A percentile compares a stretch with the other conserved stretches of the same genome.
These are phyloP conservation scores for Saguinus imperator DNA, from an alignment of 2,113 vertebrate genomes.

Conservation along the genomic window DNA sequence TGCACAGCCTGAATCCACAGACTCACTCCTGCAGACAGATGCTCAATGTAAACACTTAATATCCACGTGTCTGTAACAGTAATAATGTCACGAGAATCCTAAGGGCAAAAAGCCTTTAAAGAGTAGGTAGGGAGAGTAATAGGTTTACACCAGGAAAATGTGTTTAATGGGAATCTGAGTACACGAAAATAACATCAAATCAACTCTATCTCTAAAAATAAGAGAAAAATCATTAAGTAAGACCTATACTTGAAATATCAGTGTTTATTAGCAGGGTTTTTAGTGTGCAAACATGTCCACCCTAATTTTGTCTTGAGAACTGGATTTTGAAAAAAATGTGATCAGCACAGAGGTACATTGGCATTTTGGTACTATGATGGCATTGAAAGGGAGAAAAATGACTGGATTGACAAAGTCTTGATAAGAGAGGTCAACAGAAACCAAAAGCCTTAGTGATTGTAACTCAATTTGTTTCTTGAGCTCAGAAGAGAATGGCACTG, in stretches of 20 bases:
- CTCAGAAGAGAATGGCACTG: background rate
- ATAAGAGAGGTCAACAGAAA: background rate
- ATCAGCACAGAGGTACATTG: background rate
- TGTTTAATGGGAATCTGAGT: background rate
- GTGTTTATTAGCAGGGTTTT: background rate
- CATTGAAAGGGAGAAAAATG: background rate
- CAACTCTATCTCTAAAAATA: background rate
- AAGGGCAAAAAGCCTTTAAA: background rate
- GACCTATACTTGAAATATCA: background rate
- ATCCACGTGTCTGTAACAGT: background rate
- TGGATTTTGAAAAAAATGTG: background rate
- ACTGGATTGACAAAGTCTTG: background rate
- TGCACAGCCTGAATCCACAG: background rate
- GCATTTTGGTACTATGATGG: background rate
- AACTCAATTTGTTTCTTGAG: background rate
- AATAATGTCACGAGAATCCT: background rate
- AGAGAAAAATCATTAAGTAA: background rate
- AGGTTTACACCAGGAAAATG: background rate
- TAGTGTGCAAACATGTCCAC: background rate
- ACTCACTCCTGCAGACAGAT: background rate
- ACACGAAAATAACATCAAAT: background rate
- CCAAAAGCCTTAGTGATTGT: background rate
- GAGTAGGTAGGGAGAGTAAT: background rate
- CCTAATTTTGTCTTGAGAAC: background rate
- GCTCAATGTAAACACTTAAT: background rate